Percentiles rank a stretch among this genome's conserved stretches.
phyloP scores from a whole-genome alignment of 2,113 vertebrate species.

The Sterrhoptilus dennistouni region DNA sequence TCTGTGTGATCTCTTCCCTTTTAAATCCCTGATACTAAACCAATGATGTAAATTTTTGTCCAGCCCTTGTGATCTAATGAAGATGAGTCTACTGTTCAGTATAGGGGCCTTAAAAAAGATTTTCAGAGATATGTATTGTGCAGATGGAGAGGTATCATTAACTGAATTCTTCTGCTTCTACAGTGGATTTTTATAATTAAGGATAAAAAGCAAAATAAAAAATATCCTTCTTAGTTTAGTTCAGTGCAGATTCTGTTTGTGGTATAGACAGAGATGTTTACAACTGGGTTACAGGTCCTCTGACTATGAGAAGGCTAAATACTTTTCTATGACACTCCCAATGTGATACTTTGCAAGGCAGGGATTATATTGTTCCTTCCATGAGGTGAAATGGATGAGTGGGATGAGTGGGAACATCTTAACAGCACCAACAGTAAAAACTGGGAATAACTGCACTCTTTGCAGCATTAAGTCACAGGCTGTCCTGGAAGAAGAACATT shows the following conservation, averaged over 20 bases:
- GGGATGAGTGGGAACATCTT: neutral
- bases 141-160: neutral
- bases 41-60: neutral
- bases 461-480: neutral
- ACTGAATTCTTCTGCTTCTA: neutral
- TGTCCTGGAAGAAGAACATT: neutral
- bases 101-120: neutral
- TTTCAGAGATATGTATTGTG: neutral
- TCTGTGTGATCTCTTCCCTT: neutral
- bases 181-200: neutral
- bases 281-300: neutral
- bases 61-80: neutral
- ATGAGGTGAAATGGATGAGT: neutral
- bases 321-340: neutral
- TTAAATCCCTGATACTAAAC: neutral
- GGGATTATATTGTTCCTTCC: neutral
- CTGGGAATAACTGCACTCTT: neutral
- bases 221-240: neutral
- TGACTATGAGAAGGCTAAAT: neutral
- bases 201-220: neutral
- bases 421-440: accelerated
- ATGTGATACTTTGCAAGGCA: neutral
- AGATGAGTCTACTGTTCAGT: neutral
- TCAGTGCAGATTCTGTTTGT: neutral
- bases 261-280: neutral